Base-by-base conservation (phyloP, 37 sponge, comb jelly and placozoan genomes). In the Haliclona indistincta region DNA sequence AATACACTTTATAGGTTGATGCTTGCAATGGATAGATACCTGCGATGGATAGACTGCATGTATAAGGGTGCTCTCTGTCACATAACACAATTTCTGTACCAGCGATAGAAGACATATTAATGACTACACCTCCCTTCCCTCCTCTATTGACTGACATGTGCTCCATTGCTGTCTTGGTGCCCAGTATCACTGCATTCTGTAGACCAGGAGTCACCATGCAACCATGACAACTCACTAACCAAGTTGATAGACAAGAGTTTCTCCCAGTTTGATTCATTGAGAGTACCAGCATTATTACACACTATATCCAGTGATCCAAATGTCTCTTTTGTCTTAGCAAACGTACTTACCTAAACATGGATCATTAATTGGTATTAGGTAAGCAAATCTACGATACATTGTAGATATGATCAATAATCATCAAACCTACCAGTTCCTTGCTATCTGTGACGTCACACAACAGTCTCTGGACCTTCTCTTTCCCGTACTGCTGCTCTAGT, bases 231-330 rank as follows among this genome's bases (percentile, higher is more conserved):
- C 29, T 67, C 94, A 53, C 60, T 67, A 66, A 91, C 91, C 74
- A 93, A 62, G 36, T 93, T 93, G 0, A 89, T 43, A 15, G 56
- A 84, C 3, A 93, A 0, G 53, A 75, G 78, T 63, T 74, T 82
- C 63, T 44, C 53, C 87, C 91, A 93, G 58, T 86, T 45, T 35
- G 40, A 25, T 54, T 88, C 89, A 82, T 84, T 63, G 8, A 36
- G 75, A 58, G 86, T 78, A 4, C 94, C 94, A 58, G 94, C 94
- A 85, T 93, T 93, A 71, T 93, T 93, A 20, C 70, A 64, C 17
- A 93, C 87, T 62, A 93, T 81, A 49, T 93, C 91, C 11, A 66
- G n/a, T 17, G 22, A 33, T 13, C 43, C 43, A 66, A 85, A 85
- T 34, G 6, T 11, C 2, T 26, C 22, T 35, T 25, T 63, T 19